Evolutionary conservation across 2,888 invertebrate species (phyloP), one percentile per base, ranked within the genome.

Genomic region (Steinernema hermaphroditum): DNA sequence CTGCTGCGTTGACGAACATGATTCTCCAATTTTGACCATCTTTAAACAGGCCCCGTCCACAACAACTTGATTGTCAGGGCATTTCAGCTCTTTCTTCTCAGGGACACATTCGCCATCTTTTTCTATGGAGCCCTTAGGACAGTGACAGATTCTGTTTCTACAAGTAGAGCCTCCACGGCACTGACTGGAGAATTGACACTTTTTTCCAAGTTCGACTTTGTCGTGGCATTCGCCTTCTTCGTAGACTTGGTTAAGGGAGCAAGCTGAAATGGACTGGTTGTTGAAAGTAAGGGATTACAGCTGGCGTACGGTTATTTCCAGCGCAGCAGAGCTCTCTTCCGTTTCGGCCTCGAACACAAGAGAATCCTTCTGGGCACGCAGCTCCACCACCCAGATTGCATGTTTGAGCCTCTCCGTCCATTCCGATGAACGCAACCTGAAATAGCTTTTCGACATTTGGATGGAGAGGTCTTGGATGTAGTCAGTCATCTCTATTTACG

Each of bases 291-390:
- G 6, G 12, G 9, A 70, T 50, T 12, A 27, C 1, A 44, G 9
- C n/a, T 19, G 1, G 6, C 19, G 9, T 27, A 81, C 79, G 75
- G 57, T 81, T 79, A 62, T 79, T 77, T 9, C 78, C 81, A 16
- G 81, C 80, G 73, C 81, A 81, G 70, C 81, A 81, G 32, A 81
- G 57, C 41, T 81, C 81, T 24, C 74, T 69, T 24, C 80, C 81
- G 43, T 75, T 77, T 68, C 76, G 79, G 62, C 79, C 79, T 14
- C 77, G 77, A 9, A 81, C 78, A 76, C 81, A 81, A 24, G 77
- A 73, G 73, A 78, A 81, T 16, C 81, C 81, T n/a, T 80, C 80
- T 0, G 81, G 81, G 75, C 81, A 81, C 0, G 78, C 73, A 0
- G 49, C 57, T 32, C 79, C 81, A 9, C 81, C 80, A 32, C 77